A percentile compares a stretch with the other conserved stretches of the same genome.
Evolutionary conservation across 2,888 invertebrate genomes (phyloP).

Genomic region (Rhaphigaster nebulosa): DNA sequence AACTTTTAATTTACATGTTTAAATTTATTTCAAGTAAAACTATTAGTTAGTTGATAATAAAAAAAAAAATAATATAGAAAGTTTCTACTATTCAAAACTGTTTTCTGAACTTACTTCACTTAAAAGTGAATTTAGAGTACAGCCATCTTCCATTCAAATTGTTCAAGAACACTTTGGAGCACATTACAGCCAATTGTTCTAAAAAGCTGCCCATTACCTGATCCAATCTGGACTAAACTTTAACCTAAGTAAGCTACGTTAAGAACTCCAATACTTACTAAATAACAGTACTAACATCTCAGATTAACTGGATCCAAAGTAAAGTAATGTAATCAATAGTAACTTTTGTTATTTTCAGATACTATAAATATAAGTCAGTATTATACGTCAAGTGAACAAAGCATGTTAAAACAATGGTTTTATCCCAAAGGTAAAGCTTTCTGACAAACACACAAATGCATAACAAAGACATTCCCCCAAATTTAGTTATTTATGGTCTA

Average conservation of each 20-base stretch:
- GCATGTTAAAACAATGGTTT: conserved; percentile 48
- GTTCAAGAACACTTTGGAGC: conserved; percentile 1
- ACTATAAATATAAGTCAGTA: not conserved
- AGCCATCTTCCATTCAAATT: not conserved
- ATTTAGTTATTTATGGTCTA: not conserved
- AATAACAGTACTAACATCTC: too few species aligned
- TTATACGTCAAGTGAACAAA: conserved; percentile 32
- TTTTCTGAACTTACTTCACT: not conserved
- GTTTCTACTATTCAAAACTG: too few species aligned
- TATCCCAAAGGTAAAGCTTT: conserved; percentile 19
- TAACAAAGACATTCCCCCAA: conserved; percentile 47
- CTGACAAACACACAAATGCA: conserved; percentile 55
- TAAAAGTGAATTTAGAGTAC: not conserved
- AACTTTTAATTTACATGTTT: not conserved
- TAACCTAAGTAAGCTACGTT: not conserved
- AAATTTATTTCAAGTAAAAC: not conserved
- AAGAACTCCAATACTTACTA: not conserved
- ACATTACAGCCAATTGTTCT: conserved; percentile 5
- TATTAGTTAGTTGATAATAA: not conserved
- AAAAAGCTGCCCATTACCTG: conserved; percentile 44
- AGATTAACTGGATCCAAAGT: not conserved
- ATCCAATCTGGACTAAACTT: not conserved
- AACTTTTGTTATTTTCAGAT: not conserved
- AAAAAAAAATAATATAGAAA: too few species aligned
- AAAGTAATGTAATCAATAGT: not conserved